Evolutionary conservation across 1,140 invertebrate genomes (phyloP), one percentile per base, ranked within the genome.

Genomic region (Sinella curviseta): DNA sequence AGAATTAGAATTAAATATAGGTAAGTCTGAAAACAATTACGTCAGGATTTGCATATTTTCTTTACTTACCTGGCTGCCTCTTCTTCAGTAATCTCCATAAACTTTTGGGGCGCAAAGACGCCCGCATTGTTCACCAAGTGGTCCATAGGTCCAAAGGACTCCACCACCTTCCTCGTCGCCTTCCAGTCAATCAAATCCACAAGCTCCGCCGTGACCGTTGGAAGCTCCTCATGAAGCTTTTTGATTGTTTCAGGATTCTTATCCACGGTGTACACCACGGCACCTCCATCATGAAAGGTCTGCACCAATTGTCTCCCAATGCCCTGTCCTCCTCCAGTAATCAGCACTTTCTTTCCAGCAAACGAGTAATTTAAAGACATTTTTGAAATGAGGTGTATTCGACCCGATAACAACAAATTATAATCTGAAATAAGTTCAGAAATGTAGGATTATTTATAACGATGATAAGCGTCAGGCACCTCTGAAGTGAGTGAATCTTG

Each of bases 11-110:
- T 65, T 65, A 65, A 26, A 65, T 17, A 8, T n/a, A 17, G 8
- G 8, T 26, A 12, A 12, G 8, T 48, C 39, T 48, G n/a, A n/a
- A n/a, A n/a, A n/a, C n/a, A 12, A 12, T 48, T 48, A 48, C 8
- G 20, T 48, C 39, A 48, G 39, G 39, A 20, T 48, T 20, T 8
- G 39, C 20, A 12, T 48, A 12, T 48, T 48, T 48, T 34, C 31
- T 65, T 26, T 65, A 17, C 16, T 65, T 33, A 74, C 34, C 4
- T 20, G 14, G 12, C 93, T 82, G 95, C 90, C 80, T 91, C 90
- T 77, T 92, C 87, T 77, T 90, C 88, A 3, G 88, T 91, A 4
- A 92, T 86, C 39, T 93, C 88, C 0, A 92, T 86, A 83, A 96
- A 92, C 0, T 90, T 87, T 70, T 88, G 88, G 0, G 92, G 86